These are phyloP conservation scores for Halictus ligatus DNA, from an alignment of 2,888 invertebrate species.

Conservation along the genomic window DNA sequence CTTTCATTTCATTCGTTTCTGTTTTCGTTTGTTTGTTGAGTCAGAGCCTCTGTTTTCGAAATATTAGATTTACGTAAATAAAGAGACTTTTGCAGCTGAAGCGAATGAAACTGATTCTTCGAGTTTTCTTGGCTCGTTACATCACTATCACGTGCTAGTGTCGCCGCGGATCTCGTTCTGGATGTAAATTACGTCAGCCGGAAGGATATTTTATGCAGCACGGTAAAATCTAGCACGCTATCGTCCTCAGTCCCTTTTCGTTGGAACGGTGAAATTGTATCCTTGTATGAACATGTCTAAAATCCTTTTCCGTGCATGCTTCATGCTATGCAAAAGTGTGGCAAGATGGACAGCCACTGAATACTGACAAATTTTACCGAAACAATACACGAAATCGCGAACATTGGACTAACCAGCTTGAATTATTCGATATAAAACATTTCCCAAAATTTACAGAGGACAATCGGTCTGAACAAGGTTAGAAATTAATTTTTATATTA, in stretches of 20 bases:
- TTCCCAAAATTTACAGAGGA: background rate
- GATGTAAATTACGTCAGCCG: slow-evolving; percentile 45
- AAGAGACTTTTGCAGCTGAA: background rate
- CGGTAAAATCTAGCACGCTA: slow-evolving; percentile 32
- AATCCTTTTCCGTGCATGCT: slow-evolving; percentile 3
- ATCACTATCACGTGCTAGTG: background rate
- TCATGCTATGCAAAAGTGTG: slow-evolving; percentile 8
- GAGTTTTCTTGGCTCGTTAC: background rate
- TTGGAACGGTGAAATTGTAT: slow-evolving; percentile 20
- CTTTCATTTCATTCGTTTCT: background rate
- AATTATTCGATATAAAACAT: background rate
- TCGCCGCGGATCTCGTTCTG: slow-evolving; percentile 16
- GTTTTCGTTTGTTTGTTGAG: background rate
- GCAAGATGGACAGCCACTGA: background rate
- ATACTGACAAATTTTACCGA: background rate
- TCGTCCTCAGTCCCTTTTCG: slow-evolving; percentile 3
- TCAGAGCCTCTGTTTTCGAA: background rate
- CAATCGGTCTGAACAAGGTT: no score
- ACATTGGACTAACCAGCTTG: background rate
- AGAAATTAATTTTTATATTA: no score
- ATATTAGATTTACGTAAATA: background rate
- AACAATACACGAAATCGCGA: background rate
- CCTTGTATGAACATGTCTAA: background rate
- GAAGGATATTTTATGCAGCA: slow-evolving; percentile 29
- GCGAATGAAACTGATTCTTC: background rate